Conservation (phyloP, 2,888 invertebrate species). For the Melanchra persicariae region DNA sequence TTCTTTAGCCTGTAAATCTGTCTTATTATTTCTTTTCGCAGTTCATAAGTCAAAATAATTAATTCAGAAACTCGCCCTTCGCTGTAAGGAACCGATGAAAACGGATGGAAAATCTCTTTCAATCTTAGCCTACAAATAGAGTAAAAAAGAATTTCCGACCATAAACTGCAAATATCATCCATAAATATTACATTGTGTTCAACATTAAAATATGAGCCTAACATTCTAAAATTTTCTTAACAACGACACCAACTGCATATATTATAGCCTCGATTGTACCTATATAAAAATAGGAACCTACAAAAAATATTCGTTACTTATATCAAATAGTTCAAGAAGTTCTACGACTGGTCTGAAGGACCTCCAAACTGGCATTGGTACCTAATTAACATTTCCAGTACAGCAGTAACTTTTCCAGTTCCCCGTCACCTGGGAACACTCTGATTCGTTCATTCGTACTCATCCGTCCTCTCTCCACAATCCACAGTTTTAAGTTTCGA, state of each 20-base stretch:
- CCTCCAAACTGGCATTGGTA: conserved; percentile 38
- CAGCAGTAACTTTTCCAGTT: conserved; percentile 34
- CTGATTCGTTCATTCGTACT: conserved; percentile 20
- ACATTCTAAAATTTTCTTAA: background rate
- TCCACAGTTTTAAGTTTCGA: conserved; percentile 42
- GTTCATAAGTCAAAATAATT: no score
- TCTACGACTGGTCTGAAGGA: conserved; percentile 12
- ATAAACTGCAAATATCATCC: no score
- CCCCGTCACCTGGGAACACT: conserved; percentile 40
- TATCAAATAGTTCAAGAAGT: background rate
- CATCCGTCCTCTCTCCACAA: conserved; percentile 4
- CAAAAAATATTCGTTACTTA: background rate
- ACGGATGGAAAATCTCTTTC: no score
- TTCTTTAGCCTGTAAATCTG: no score
- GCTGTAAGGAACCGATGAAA: no score
- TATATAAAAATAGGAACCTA: background rate
- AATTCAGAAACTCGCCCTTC: no score
- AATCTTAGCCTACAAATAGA: no score
- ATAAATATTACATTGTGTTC: no score
- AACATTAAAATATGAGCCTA: background rate
- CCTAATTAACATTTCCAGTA: conserved; percentile 53
- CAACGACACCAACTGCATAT: no score
- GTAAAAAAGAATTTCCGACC: no score
- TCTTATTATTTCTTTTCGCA: no score
- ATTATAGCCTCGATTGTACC: background rate